Evolutionary conservation across 2,797 vertebrate genomes (phyloP), one percentile per base, ranked within the genome.

Genomic region (Martes flavigula): DNA sequence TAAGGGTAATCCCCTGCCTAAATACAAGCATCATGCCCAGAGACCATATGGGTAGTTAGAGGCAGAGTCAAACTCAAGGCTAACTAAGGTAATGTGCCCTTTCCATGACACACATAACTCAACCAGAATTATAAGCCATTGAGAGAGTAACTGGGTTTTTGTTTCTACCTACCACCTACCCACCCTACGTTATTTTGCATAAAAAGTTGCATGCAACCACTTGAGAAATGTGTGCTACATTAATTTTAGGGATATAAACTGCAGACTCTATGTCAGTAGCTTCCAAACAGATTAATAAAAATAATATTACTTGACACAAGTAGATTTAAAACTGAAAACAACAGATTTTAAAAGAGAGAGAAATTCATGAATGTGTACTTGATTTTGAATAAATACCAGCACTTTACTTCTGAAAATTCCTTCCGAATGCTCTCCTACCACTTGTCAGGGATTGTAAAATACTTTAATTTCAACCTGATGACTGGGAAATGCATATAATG

Each of bases 401-500:
- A 46, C 20, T 85, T 46, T 51, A 68, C 13, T 84, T 7, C 5
- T 7, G 18, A 88, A 87, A 89, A 82, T 89, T 14, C 20, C 35
- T 96, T 92, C 35, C 40, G 32, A 75, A 1, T 68, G 21, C 3
- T 60, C 15, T 95, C 60, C 12, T 87, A 73, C 4, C 21, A 60
- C 35, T 58, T 97, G 64, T 23, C 6, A 85, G 27, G 20, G 15
- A 79, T 20, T 78, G 81, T 27, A 79, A 93, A 83, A 87, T 93
- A 94, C 58, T 95, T 91, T 91, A 48, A 96, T 93, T 96, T 88
- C 32, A 48, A 38, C 48, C 89, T 87, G 75, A 85, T 17, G 9
- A 81, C 58, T 83, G 43, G 73, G 38, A 97, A 91, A 83, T 35
- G 2, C 48, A 56, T 30, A 13, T 5, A 68, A 2, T 86, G 18